phyloP scores from a whole-genome alignment of 2,797 vertebrate genomes.

The Sciaenops ocellatus region DNA sequence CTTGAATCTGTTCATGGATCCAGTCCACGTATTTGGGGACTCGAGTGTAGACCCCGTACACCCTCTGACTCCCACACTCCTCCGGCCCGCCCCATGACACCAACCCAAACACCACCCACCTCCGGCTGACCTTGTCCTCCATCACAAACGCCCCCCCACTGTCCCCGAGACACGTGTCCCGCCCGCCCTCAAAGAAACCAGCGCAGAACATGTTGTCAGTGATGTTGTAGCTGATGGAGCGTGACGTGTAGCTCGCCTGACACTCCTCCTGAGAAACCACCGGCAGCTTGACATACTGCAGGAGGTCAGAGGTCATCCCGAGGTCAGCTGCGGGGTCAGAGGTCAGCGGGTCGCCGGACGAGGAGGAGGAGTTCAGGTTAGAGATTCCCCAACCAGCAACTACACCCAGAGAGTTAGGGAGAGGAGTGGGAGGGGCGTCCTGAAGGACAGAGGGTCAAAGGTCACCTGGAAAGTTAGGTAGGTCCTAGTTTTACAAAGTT shows the following conservation, averaged over 20 bases:
- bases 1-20: slow-evolving; percentile 86
- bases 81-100: slow-evolving; percentile 97
- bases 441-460: slow-evolving; percentile 46
- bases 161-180: slow-evolving; percentile 97
- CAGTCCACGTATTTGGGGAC: slow-evolving; percentile 92
- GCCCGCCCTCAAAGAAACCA: slow-evolving; percentile 92
- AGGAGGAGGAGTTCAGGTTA: slow-evolving; percentile 86
- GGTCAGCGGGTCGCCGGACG: slow-evolving; percentile 17
- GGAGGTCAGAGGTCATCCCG: slow-evolving; percentile 86
- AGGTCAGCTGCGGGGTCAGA: slow-evolving; percentile 66
- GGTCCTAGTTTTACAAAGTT: too few relatives aligned
- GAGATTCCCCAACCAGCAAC: slow-evolving; percentile 98
- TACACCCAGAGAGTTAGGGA: slow-evolving; percentile 89
- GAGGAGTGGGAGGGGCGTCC: slow-evolving; percentile 74
- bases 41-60: slow-evolving; percentile 97
- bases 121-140: slow-evolving; percentile 82
- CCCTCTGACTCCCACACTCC: slow-evolving; percentile 94
- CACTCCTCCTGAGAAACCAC: slow-evolving; percentile 93
- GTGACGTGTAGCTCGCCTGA: slow-evolving; percentile 91
- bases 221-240: slow-evolving; percentile 93
- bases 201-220: slow-evolving; percentile 98
- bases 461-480: neutral
- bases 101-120: slow-evolving; percentile 93
- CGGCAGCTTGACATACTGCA: slow-evolving; percentile 95
- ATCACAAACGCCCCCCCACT: slow-evolving; percentile 95